Conservation (phyloP, 2,113 vertebrate species). For the Zapornia atra region DNA sequence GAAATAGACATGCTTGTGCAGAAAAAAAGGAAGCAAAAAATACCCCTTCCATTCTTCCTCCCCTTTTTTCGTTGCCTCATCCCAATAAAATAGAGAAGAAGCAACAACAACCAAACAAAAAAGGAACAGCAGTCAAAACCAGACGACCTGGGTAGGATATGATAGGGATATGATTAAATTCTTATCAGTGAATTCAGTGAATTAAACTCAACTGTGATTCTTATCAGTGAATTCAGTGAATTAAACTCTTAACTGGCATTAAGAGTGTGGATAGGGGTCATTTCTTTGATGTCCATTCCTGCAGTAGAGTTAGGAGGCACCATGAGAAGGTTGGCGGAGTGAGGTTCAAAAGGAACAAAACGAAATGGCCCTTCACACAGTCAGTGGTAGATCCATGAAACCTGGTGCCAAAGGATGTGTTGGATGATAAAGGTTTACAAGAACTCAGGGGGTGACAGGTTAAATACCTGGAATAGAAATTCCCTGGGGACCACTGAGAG, state of each 20-base stretch:
- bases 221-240: too few species aligned
- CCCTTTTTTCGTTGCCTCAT: background rate
- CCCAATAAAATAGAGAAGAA: background rate
- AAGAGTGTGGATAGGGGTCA: background rate
- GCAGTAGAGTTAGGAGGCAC: background rate
- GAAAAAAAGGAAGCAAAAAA: background rate
- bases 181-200: too few species aligned
- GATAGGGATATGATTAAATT: too few species aligned
- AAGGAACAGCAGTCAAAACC: background rate
- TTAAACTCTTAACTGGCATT: too few species aligned
- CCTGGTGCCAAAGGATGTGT: background rate
- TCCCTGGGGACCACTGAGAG: background rate
- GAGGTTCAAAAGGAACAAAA: background rate
- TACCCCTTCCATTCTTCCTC: background rate
- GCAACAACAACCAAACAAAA: background rate
- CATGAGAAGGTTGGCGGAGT: background rate
- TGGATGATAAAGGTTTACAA: conserved; percentile 21
- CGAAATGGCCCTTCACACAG: background rate
- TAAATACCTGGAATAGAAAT: background rate
- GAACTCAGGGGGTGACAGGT: background rate
- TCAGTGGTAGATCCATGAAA: background rate
- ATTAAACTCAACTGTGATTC: too few species aligned
- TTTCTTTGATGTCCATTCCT: background rate
- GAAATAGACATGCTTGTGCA: background rate
- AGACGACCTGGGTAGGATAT: background rate